Evolutionary conservation across 1,140 invertebrate genomes (phyloP).

Genomic region (Dreissena rostriformis): DNA sequence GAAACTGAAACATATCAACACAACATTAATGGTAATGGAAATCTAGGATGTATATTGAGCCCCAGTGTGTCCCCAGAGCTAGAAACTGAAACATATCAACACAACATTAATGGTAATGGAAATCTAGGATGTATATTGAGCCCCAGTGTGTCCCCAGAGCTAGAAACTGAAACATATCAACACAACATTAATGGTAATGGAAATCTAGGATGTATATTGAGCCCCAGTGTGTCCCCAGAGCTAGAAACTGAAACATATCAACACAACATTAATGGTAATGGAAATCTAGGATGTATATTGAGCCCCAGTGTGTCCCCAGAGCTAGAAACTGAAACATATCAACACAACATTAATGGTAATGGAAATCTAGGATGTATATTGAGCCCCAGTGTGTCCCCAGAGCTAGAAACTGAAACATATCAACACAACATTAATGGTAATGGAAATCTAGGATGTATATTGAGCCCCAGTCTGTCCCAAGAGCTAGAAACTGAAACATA

Average conservation of each 20-base stretch:
- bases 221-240: neutral
- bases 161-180: conserved; percentile 4
- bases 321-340: conserved; percentile 89
- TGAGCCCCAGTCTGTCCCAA: conserved; percentile 95
- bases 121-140: too few species aligned
- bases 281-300: conserved; percentile 95
- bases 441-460: conserved; percentile 95
- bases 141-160: neutral
- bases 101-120: conserved; percentile 86
- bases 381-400: neutral
- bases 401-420: conserved; percentile 4
- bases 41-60: too few species aligned
- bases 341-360: too few species aligned
- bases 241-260: conserved; percentile 4
- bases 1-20: neutral
- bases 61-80: neutral
- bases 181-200: conserved; percentile 85
- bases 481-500: conserved; percentile 81
- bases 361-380: too few species aligned
- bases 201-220: too few species aligned
- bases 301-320: conserved; percentile 94
- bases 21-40: conserved; percentile 86
- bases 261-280: conserved; percentile 87
- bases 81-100: conserved; percentile 3
- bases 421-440: conserved; percentile 86